phyloP scores from a whole-genome alignment of 2,888 invertebrate species.

The Cryptosula pallasiana region DNA sequence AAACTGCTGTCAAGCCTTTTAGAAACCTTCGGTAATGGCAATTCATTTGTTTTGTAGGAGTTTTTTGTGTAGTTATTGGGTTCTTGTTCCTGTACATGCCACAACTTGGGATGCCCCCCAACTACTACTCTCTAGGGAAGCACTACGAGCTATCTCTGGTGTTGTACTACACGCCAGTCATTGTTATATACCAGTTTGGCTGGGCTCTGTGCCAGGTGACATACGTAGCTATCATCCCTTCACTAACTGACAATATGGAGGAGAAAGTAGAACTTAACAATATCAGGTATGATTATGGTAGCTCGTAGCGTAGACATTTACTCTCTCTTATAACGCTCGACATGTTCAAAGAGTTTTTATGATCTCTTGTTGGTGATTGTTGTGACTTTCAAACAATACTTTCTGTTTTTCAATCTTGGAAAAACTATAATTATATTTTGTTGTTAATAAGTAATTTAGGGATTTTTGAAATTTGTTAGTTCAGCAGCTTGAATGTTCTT shows the following conservation, averaged over 20 bases:
- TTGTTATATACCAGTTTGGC: neutral
- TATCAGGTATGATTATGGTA: neutral
- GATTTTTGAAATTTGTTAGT: too few relatives aligned
- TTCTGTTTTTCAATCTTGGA: too few relatives aligned
- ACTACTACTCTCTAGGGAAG: neutral
- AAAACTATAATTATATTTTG: too few relatives aligned
- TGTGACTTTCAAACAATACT: too few relatives aligned
- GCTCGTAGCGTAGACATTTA: too few relatives aligned
- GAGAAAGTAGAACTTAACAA: neutral
- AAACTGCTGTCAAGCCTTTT: neutral
- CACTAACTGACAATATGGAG: neutral
- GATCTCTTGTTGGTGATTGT: too few relatives aligned
- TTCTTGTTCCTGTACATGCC: neutral
- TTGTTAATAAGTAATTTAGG: too few relatives aligned
- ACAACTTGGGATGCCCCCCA: neutral
- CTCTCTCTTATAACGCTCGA: too few relatives aligned
- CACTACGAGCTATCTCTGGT: neutral
- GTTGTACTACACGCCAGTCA: neutral
- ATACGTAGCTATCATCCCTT: neutral
- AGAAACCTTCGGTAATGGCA: neutral
- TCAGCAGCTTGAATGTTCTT: too few relatives aligned
- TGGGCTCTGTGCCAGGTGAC: neutral
- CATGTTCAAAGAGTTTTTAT: too few relatives aligned
- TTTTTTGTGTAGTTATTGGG: neutral
- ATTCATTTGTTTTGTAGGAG: neutral